Evolutionary conservation across 2,113 vertebrate species (phyloP), one percentile per base, ranked within the genome.

Genomic region (Lipophrys pholis): DNA sequence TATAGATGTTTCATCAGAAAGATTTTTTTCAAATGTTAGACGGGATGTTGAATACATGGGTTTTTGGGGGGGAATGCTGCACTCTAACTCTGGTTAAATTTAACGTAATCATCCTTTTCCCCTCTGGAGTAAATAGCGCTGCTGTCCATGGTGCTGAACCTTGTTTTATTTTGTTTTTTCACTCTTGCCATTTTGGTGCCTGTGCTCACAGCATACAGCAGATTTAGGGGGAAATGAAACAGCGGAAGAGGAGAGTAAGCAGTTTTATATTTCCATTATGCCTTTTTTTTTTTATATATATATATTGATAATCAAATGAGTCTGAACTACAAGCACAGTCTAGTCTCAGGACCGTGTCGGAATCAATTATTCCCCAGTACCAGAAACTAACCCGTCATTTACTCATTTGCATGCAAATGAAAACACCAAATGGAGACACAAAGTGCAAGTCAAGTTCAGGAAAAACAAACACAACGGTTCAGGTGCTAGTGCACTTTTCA

Each of bases 121-220:
- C 41, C 39, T 38, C 42, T 45, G 50, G 12, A 35, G 41, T 3
- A 38, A 74, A 16, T 30, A 8, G 6, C 3, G 80, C 11, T 83
- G 82, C 87, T 89, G 82, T 89, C 87, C 87, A 30, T 89, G 87
- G 87, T 89, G 78, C 87, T 89, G 87, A 87, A 76, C 48, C 51
- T 73, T 58, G n/a, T 58, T 61, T n/a, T 21, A 76, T 48, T 51
- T 73, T 58, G n/a, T 58, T 61, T n/a, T 21, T 5, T 1, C 16
- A 8, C 6, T 30, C 41, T 5, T 7, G 15, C 39, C n/a, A 42
- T 42, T 67, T 54, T 8, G 0, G 9, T 35, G 21, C 17, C 40
- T 8, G 9, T 10, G 53, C 42, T 56, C 5, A 11, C 3, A 45
- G 3, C 14, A 45, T 12, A 12, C 12, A 17, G 7, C 50, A 35